Base-by-base conservation (phyloP, 2,888 invertebrate species). In the Dascillus cervinus region DNA sequence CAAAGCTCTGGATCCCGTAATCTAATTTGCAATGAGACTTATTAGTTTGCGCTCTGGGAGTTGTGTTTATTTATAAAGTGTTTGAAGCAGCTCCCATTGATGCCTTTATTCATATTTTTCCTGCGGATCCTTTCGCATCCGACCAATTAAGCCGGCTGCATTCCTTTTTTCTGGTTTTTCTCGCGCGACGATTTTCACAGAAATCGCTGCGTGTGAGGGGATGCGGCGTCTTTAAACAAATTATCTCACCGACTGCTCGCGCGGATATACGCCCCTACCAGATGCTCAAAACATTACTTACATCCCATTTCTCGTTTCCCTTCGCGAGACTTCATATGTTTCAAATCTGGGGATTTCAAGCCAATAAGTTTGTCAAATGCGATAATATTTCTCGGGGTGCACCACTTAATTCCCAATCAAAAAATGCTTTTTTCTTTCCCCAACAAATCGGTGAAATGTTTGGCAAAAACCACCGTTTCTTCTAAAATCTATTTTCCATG, bases 11-110 rank as follows among this genome's bases (percentile, higher is more conserved):
- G 60, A 57, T 60, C 53, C 56, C 41, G 59, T 61, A 63, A 63
- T 62, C 63, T 58, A 63, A 63, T 63, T 63, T 62, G 60, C 61
- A 63, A 58, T 60, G 63, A 63, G 62, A 62, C 62, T 63, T 61
- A 63, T 63, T 62, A 63, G 63, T 62, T 63, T 58, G 59, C 56
- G 58, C 57, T 43, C 43, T 38, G 45, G 39, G 41, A 45, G 39
- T 35, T 32, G 50, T 50, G 56, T 50, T 56, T 55, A 57, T 55
- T 58, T 57, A 57, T 56, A 55, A 56, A 57, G 40, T 40, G 37
- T 34, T 37, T 37, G 30, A 34, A 33, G 54, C 50, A 49, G 44
- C 51, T 40, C 35, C 19, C 49, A 52, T 52, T 58, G 55, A 55
- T 55, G 53, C 54, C 52, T 51, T 54, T 54, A 56, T 55, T 55